A percentile compares a stretch with the other conserved stretches of the same genome.
phyloP scores from a whole-genome alignment of 2,797 vertebrate genomes.

The Periophthalmus magnuspinnatus region DNA sequence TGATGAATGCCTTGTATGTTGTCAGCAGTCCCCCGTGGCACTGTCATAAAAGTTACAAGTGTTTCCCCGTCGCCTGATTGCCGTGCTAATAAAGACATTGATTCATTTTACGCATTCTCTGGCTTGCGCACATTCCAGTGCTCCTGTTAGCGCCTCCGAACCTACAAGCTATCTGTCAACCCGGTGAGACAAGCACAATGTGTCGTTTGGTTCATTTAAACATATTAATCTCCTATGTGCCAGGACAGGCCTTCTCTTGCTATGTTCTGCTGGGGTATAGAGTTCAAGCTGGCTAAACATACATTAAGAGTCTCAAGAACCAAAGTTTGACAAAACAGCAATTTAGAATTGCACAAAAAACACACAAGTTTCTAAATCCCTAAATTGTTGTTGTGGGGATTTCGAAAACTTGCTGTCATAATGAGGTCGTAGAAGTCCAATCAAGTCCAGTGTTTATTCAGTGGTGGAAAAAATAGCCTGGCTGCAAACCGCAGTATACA shows the following conservation, averaged over 20 bases:
- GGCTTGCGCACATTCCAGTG: constrained; percentile 29
- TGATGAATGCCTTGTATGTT: constrained; percentile 64
- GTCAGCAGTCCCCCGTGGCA: constrained; percentile 39
- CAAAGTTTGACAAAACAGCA: constrained; percentile 3
- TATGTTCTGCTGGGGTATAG: not conserved
- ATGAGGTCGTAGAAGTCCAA: constrained; percentile 8
- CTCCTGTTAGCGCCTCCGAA: constrained; percentile 2
- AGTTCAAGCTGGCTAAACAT: constrained; percentile 16
- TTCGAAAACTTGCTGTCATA: constrained; percentile 1
- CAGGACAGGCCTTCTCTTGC: constrained; percentile 13
- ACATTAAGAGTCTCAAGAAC: constrained; percentile 11
- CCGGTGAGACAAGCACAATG: not conserved
- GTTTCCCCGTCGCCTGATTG: constrained; percentile 43
- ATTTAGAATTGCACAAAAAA: not conserved
- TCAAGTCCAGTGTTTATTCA: constrained; percentile 12
- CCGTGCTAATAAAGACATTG: constrained; percentile 49
- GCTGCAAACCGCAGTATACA: constrained; percentile 8
- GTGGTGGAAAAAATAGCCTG: constrained; percentile 3
- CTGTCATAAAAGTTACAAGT: constrained; percentile 61
- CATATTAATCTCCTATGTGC: constrained; percentile 18
- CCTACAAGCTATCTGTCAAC: constrained; percentile 15
- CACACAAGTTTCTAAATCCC: constrained; percentile 1
- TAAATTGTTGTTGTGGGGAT: constrained; percentile 10
- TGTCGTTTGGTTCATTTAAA: constrained; percentile 16
- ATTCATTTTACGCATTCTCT: constrained; percentile 58